Evolutionary conservation across 2,113 vertebrate genomes (phyloP).

Genomic region (Arvicanthis niloticus): DNA sequence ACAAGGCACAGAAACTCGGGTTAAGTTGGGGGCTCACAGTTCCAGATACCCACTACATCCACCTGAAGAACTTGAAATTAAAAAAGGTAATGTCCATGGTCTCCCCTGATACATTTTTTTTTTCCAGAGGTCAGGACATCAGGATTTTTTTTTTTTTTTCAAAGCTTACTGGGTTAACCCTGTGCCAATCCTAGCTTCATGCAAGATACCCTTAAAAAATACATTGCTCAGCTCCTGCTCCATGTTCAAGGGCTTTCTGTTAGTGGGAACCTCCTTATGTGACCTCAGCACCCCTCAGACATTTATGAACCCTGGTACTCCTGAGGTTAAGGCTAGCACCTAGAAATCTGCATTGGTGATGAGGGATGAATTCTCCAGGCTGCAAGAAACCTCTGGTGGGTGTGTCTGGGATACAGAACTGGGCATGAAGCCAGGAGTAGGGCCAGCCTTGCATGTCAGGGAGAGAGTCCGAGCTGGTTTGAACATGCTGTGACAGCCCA

Average conservation of each 20-base stretch:
- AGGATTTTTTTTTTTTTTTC: not conserved
- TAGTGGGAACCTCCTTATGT: not conserved
- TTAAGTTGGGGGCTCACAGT: not conserved
- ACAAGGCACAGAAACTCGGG: not conserved
- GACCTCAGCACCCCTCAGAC: not conserved
- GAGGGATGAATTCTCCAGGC: accelerated
- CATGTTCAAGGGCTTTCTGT: not conserved
- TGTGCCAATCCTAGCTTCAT: not conserved
- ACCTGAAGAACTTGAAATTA: not conserved
- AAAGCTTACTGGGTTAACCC: not conserved
- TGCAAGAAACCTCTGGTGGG: not conserved
- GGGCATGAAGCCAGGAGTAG: not conserved
- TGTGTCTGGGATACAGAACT: not conserved
- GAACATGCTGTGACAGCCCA: not conserved
- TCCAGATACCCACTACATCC: not conserved
- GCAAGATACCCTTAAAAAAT: accelerated
- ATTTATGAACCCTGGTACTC: not conserved
- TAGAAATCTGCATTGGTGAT: not conserved
- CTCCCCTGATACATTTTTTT: not conserved
- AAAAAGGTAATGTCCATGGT: not conserved
- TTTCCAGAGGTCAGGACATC: not conserved
- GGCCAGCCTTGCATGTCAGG: not conserved
- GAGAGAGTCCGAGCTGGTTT: not conserved
- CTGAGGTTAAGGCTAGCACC: not conserved
- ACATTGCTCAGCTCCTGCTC: not conserved